Evolutionary conservation across 64 coral and sea anemone genomes (phyloP), one percentile per base, ranked within the genome.

Genomic region (Cladopsammia gracilis): DNA sequence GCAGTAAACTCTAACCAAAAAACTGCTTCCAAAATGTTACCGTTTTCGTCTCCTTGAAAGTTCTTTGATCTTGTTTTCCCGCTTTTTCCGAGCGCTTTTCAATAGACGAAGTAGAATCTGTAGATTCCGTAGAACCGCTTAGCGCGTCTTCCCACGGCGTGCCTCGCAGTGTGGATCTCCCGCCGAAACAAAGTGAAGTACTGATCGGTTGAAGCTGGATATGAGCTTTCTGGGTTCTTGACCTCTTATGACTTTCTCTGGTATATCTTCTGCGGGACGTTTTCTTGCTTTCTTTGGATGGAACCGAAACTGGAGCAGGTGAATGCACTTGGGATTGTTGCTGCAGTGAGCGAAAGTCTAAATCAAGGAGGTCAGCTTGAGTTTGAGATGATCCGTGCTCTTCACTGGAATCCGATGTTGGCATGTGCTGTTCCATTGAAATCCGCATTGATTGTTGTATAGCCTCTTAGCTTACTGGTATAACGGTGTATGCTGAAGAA

Each of bases 61-160:
- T 81, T 81, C 50, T 81, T 19, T 81, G 25, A 81, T 15, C 18
- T 43, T 3, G 53, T 81, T 81, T 81, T 81, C 50, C 54, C 54
- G 77, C 6, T 5, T 49, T 20, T 49, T 51, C 47, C 44, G 67
- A 26, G 67, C 67, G 25, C 67, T 42, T 42, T 7, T 25, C 25
- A 43, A 7, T 56, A 5, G 53, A 12, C 53, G 7, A 34, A 1
- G 34, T 34, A 34, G 34, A 34, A 34, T 34, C 7, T 56, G 7
- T 26, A 25, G 67, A 10, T 22, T 70, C 12, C 22, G 47, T 23
- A 11, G 8, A 6, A 51, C 56, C 25, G 18, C 57, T 12, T 6
- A 81, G 57, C 2, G 77, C 77, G 0, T 81, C 77, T 81, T 81
- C 77, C 77, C 77, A 81, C 18, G 77, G 77, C 6, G 77, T 81